Base-by-base conservation (phyloP, 2,113 vertebrate species). In the Crotalus viridis region DNA sequence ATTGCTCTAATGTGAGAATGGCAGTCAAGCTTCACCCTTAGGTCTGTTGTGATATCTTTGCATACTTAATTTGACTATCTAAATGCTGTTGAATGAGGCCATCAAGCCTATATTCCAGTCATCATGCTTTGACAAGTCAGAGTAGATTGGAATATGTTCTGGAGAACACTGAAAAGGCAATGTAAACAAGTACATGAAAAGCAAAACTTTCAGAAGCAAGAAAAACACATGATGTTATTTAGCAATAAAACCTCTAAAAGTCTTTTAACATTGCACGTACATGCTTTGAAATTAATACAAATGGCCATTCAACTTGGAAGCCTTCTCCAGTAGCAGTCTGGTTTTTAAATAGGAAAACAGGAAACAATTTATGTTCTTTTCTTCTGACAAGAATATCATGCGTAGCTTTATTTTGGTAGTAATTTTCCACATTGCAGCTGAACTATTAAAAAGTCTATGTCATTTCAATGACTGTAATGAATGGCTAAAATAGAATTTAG, bases 171-270 rank as follows among this genome's bases (percentile, higher is more conserved):
- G 43, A 39, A 89, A 57, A 85, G 81, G 15, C 12, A 28, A 24
- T 28, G 22, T 48, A 39, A 88, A 95, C 89, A 89, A 51, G 56
- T 85, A 87, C 93, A 51, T 85, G 56, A 90, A 96, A 94, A 94
- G 81, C 92, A 13, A 95, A 93, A 13, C 39, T 39, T 91, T 91
- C 55, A 57, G 28, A 93, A 89, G 48, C 21, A 61, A 94, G 28
- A 26, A 48, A 88, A 74, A 3, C 0, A 86, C 54, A 95, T 91
- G 95, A 91, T 96, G 91, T 10, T 61, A 91, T 95, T 96, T 96
- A 96, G 74, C 74, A 56, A 39, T 0, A 91, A 95, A 89, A 91
- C 94, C 96, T 96, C 89, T 88, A 93, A 64, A 96, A 96, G 94
- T 94, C 88, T 94, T 81, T 95, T 94, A 96, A 93, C 61, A 93